Conservation (phyloP, 35 echinoderm and acorn worm genomes). For the Heliocidaris erythrogramma region DNA sequence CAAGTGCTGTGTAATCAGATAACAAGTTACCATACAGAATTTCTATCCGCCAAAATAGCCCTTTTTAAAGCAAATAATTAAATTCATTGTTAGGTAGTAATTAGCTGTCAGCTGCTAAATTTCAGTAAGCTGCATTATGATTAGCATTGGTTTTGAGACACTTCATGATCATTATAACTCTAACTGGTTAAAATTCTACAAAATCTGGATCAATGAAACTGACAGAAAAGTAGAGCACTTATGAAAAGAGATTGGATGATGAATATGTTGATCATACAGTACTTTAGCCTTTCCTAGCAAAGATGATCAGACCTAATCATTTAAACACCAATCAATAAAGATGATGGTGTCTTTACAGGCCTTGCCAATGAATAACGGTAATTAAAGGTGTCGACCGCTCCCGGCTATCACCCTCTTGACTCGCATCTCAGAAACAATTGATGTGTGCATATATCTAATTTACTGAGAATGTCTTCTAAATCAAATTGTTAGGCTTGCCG, state of each 20-base stretch:
- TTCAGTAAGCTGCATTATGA: too few relatives aligned
- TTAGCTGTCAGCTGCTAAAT: too few relatives aligned
- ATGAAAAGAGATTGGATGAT: background rate
- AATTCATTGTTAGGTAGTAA: too few relatives aligned
- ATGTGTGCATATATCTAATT: conserved; percentile 18
- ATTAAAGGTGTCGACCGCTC: conserved; percentile 1
- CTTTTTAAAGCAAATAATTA: too few relatives aligned
- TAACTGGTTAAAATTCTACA: too few relatives aligned
- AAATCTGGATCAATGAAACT: too few relatives aligned
- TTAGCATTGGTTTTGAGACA: too few relatives aligned
- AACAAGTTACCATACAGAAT: too few relatives aligned
- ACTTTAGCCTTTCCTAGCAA: background rate
- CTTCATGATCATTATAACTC: too few relatives aligned
- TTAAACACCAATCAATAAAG: background rate
- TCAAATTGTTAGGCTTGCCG: background rate
- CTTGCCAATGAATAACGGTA: background rate
- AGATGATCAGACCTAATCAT: background rate
- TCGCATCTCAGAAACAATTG: background rate
- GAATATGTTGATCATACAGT: background rate
- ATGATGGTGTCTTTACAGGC: background rate
- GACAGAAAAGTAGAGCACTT: background rate
- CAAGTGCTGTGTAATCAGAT: too few relatives aligned
- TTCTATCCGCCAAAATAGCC: too few relatives aligned
- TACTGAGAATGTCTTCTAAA: background rate
- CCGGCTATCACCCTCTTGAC: background rate